These are phyloP conservation scores for Bombus turneri DNA, from an alignment of 1,140 invertebrate species.

Conservation along the genomic window DNA sequence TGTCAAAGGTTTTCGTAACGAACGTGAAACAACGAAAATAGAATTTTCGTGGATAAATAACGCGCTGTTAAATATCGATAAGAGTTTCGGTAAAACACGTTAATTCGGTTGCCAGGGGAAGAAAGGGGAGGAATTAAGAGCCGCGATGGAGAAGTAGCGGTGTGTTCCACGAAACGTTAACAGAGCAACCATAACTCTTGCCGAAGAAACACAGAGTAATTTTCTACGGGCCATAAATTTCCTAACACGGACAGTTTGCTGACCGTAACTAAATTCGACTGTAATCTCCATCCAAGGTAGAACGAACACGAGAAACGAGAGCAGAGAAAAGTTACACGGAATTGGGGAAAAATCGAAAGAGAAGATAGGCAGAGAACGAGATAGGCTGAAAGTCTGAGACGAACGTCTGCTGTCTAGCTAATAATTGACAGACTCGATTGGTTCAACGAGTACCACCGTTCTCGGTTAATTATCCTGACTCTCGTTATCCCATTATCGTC, in stretches of 20 bases:
- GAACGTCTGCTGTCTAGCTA: not conserved
- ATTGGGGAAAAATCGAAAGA: not conserved
- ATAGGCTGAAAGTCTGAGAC: not conserved
- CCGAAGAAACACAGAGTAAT: slow-evolving; percentile 2
- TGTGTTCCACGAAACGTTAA: not conserved
- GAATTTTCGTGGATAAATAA: too few species aligned
- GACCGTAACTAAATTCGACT: not conserved
- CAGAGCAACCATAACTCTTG: not conserved
- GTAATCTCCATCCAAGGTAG: not conserved
- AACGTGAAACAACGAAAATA: too few species aligned
- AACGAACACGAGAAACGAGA: not conserved
- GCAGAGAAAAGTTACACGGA: not conserved
- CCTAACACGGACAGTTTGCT: not conserved
- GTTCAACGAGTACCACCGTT: slow-evolving; percentile 5
- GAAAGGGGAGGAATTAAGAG: not conserved
- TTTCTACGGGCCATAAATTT: slow-evolving; percentile 9
- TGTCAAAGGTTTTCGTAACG: too few species aligned
- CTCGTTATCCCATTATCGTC: slow-evolving; percentile 65
- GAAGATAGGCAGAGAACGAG: not conserved
- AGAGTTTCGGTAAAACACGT: too few species aligned
- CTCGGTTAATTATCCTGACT: slow-evolving; percentile 54
- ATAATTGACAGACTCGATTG: slow-evolving; percentile 1
- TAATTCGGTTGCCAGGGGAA: too few species aligned
- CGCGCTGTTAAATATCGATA: too few species aligned
- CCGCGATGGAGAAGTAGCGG: not conserved